Conservation (phyloP, 2,797 vertebrate genomes). For the Epinephelus malabaricus region DNA sequence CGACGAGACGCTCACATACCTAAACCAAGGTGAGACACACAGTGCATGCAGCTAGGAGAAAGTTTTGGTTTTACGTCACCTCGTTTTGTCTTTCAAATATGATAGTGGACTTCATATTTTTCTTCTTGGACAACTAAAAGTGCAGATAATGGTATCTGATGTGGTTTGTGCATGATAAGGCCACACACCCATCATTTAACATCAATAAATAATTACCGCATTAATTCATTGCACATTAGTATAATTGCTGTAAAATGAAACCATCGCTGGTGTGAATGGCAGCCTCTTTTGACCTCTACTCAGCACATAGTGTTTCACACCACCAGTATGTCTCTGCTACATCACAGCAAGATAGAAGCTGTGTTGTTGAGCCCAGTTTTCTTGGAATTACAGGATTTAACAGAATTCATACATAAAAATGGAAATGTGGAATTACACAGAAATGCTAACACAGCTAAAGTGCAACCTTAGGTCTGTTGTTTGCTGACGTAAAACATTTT, state of each 20-base stretch:
- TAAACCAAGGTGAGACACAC: constrained; percentile 93
- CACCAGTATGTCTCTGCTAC: neutral
- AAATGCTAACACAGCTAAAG: neutral
- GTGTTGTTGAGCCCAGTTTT: neutral
- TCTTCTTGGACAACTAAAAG: neutral
- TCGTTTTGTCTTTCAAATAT: neutral
- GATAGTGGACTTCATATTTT: neutral
- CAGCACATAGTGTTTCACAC: neutral
- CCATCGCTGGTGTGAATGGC: neutral
- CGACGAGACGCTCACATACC: constrained; percentile 97
- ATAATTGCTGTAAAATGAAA: constrained; percentile 40
- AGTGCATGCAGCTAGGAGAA: neutral
- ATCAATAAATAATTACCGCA: constrained; percentile 29
- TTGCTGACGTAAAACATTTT: no score
- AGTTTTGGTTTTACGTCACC: neutral
- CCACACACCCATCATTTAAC: neutral
- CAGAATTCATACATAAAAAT: neutral
- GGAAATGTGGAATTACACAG: neutral
- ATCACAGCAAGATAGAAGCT: neutral
- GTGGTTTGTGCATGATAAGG: neutral
- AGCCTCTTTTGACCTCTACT: neutral
- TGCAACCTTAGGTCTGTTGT: neutral
- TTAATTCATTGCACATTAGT: constrained; percentile 37
- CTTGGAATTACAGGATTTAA: neutral
- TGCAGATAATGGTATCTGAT: neutral